A percentile compares a stretch with the other conserved stretches of the same genome.
Conservation (phyloP, 1,140 invertebrate genomes). For the Hydropsyche tenuis region DNA sequence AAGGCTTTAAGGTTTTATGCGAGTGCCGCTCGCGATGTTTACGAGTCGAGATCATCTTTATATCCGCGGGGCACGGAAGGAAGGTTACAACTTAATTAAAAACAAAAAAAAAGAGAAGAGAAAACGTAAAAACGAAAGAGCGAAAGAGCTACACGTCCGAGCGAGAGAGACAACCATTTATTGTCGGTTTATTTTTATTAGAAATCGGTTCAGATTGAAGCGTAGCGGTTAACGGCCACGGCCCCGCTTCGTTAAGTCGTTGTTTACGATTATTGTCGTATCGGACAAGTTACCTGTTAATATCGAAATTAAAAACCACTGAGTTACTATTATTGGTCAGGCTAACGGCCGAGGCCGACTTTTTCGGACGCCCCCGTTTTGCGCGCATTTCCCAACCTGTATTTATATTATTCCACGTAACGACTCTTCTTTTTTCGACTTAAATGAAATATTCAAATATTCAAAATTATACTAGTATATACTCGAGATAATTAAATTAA, state of each 20-base stretch:
- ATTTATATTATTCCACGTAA: too few species aligned
- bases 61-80: conserved; percentile 38
- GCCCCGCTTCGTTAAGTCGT: conserved; percentile 39
- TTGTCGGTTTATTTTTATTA: conserved; percentile 33
- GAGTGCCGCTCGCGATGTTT: conserved; percentile 24
- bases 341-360: neutral
- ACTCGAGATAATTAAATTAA: too few species aligned
- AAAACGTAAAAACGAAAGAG: neutral
- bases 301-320: conserved; percentile 39
- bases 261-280: conserved; percentile 45
- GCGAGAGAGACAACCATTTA: neutral
- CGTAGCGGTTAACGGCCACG: conserved; percentile 27
- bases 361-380: conserved; percentile 10
- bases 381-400: neutral
- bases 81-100: conserved; percentile 42
- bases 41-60: conserved; percentile 37
- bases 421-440: too few species aligned
- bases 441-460: too few species aligned
- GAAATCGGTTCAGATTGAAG: conserved; percentile 34
- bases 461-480: too few species aligned
- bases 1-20: conserved; percentile 18
- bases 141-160: neutral
- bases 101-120: conserved; percentile 19
- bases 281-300: conserved; percentile 38
- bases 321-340: conserved; percentile 38